phyloP scores from a whole-genome alignment of 2,888 invertebrate species.

The Sinotaia quadrata region DNA sequence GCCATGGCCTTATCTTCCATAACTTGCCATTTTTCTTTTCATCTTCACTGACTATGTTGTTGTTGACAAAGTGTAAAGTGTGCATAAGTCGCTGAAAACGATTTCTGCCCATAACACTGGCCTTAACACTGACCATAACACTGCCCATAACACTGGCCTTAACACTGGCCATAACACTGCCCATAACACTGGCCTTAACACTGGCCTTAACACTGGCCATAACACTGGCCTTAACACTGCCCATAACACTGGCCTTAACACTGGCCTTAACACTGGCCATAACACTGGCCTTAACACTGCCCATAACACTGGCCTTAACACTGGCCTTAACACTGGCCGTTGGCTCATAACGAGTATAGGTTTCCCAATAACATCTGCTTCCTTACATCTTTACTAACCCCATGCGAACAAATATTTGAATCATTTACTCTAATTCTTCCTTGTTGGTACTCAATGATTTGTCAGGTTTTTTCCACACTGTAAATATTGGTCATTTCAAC shows the following conservation, averaged over 20 bases:
- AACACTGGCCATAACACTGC: no score
- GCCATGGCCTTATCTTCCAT: constrained; percentile 39
- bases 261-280: constrained; percentile 35
- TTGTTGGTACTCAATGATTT: constrained; percentile 4
- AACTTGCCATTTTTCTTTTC: constrained; percentile 24
- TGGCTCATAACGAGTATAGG: constrained; percentile 21
- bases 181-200: no score
- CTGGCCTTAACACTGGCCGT: constrained; percentile 34
- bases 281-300: no score
- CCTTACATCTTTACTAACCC: constrained; percentile 31
- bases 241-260: constrained; percentile 36
- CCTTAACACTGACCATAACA: no score
- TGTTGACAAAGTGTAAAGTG: constrained; percentile 29
- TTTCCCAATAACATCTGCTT: constrained; percentile 31
- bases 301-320: constrained; percentile 36
- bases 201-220: no score
- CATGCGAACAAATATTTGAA: constrained; percentile 29
- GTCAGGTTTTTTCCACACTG: no score
- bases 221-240: no score
- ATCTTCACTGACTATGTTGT: constrained; percentile 2
- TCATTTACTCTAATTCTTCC: constrained; percentile 28
- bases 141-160: no score
- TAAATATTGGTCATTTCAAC: no score
- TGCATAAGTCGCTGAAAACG: constrained; percentile 7
- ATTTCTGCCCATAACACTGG: no score